phyloP scores from a whole-genome alignment of 2,113 vertebrate species.

The Centropristis striata region DNA sequence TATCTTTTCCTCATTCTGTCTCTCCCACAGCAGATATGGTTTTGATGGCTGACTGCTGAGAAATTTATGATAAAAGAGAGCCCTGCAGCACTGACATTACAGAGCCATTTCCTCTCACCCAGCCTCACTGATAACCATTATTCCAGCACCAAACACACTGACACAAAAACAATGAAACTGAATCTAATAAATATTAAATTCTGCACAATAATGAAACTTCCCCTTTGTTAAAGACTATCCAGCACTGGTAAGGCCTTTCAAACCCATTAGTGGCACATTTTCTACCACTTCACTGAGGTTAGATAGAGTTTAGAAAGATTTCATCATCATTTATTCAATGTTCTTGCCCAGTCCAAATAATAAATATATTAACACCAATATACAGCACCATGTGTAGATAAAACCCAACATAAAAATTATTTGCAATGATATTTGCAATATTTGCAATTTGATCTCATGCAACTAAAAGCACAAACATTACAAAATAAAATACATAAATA shows the following conservation, averaged over 20 bases:
- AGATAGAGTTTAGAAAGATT: not conserved
- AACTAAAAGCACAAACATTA: not conserved
- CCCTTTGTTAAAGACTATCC: conserved; percentile 27
- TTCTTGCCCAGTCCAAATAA: not conserved
- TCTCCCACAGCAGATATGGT: conserved; percentile 28
- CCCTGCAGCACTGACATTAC: conserved; percentile 50
- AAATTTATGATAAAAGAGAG: conserved; percentile 45
- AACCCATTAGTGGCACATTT: not conserved
- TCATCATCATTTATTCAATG: conserved; percentile 33
- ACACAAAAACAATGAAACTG: conserved; percentile 29
- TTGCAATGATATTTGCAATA: not conserved
- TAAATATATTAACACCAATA: not conserved
- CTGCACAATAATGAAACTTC: conserved; percentile 21
- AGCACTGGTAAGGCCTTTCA: not conserved
- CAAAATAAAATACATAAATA: not conserved
- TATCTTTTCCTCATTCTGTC: conserved; percentile 40
- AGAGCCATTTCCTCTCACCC: conserved; percentile 42
- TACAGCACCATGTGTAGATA: not conserved
- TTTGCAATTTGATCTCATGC: no score
- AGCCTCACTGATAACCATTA: conserved; percentile 26
- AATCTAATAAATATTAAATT: conserved; percentile 28
- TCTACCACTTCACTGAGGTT: conserved; percentile 2
- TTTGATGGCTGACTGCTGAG: conserved; percentile 53
- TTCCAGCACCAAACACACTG: conserved; percentile 29
- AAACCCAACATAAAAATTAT: not conserved